Base-by-base conservation (phyloP, 2,888 invertebrate genomes). In the Lithophane ornitopus region DNA sequence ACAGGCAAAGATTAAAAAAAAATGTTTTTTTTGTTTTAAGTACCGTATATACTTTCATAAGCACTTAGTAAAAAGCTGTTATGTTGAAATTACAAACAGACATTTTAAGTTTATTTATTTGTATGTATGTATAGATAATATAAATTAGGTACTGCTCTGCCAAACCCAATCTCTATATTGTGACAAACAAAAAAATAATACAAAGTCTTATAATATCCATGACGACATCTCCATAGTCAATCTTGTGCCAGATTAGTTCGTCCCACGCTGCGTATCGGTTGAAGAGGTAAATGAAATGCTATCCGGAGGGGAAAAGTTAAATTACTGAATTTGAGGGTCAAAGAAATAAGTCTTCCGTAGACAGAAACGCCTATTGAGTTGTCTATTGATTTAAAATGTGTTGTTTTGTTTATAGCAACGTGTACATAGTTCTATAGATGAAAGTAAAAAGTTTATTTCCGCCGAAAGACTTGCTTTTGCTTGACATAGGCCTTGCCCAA, bases 211-310 rank as follows among this genome's bases (percentile, higher is more conserved):
- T 28, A 46, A 62, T 71, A 73, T 63, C 73, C 2, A 71, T 46
- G n/a, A 54, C 39, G 70, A 34, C 91, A 71, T 87, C 94, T 96
- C 95, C 84, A 93, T 74, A 56, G 86, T 79, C 82, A 86, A 82
- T 87, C 72, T 69, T 95, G 94, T 94, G 87, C 95, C 91, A 94
- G 96, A 96, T 96, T 96, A 96, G 96, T 96, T 94, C 95, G 94
- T 96, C 96, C 96, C 94, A 96, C 96, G 94, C 96, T 91, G 95
- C 96, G 96, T 96, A 96, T 96, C 96, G 96, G 95, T 94, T 96
- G 96, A 96, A 96, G 96, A 96, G 96, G 96, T 96, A 96, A 96
- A 96, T 96, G 96, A 96, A 96, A 96, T 96, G 96, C 96, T 95
- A 95, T 95, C 95, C 95, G 94, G 95, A 96, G 96, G 96, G 96